Evolutionary conservation across 1,140 invertebrate genomes (phyloP).

Genomic region (Euura lappo): DNA sequence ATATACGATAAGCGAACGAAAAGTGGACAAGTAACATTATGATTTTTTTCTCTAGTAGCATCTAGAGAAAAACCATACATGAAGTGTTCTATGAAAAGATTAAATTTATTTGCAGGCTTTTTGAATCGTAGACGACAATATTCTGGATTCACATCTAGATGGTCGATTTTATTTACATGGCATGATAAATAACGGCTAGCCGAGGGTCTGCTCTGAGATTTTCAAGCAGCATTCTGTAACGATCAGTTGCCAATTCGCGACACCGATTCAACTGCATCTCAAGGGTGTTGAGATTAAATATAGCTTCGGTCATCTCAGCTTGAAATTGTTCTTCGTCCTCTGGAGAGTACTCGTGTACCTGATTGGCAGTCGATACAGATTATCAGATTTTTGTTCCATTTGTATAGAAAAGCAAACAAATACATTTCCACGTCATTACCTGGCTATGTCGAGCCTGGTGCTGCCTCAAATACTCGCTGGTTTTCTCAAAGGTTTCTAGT

Average conservation of each 20-base stretch:
- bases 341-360: conserved; percentile 46
- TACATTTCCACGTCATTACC: conserved; percentile 31
- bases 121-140: too few species aligned
- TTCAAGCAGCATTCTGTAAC: conserved; percentile 41
- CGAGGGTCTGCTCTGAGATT: conserved; percentile 25
- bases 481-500: conserved; percentile 59
- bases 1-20: too few species aligned
- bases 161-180: neutral
- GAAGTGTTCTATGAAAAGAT: too few species aligned
- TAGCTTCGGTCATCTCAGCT: conserved; percentile 48
- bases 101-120: too few species aligned
- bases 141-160: too few species aligned
- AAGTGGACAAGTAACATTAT: too few species aligned
- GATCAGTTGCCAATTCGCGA: conserved; percentile 45
- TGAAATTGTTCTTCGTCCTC: conserved; percentile 56
- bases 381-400: conserved; percentile 39
- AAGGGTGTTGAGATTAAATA: conserved; percentile 51
- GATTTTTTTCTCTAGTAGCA: too few species aligned
- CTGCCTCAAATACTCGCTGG: conserved; percentile 27
- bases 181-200: conserved; percentile 18
- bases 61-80: too few species aligned
- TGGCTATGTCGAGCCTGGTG: conserved; percentile 34
- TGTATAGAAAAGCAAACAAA: conserved; percentile 36
- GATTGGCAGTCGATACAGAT: conserved; percentile 20
- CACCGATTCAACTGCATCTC: conserved; percentile 56